Percentiles rank a stretch among this genome's conserved stretches.
Evolutionary conservation across 2,888 invertebrate species (phyloP).

Genomic region (Diarsia dahlii): DNA sequence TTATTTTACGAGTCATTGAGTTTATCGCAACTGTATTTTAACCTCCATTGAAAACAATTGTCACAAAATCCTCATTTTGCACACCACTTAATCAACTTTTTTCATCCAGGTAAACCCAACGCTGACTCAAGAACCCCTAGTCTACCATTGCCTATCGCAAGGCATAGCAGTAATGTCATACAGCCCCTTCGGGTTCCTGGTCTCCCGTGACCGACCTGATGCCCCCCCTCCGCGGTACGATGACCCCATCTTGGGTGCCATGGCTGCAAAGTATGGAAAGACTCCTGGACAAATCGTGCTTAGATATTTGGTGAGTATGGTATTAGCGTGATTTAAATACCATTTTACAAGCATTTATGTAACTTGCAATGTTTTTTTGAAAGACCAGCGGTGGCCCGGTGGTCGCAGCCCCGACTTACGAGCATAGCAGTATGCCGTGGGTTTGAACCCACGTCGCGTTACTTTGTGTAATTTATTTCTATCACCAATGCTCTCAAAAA

Average conservation of each 20-base stretch:
- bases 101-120: conserved; percentile 91
- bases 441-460: too few species aligned
- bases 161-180: conserved; percentile 93
- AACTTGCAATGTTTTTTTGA: too few species aligned
- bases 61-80: background rate
- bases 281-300: conserved; percentile 92
- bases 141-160: conserved; percentile 92
- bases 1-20: too few species aligned
- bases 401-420: too few species aligned
- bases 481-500: too few species aligned
- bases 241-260: conserved; percentile 88
- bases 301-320: conserved; percentile 92
- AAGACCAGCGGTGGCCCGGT: too few species aligned
- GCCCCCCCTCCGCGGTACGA: conserved; percentile 88
- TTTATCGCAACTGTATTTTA: too few species aligned
- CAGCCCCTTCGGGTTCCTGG: conserved; percentile 92
- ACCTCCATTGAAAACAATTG: too few species aligned
- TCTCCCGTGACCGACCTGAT: conserved; percentile 70
- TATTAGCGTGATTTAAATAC: background rate
- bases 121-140: conserved; percentile 92
- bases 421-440: too few species aligned
- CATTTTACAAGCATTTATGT: background rate
- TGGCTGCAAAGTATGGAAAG: conserved; percentile 92
- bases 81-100: background rate
- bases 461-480: too few species aligned